These are phyloP conservation scores for Ectobius pallidus DNA, from an alignment of 2,888 invertebrate species.

Conservation along the genomic window DNA sequence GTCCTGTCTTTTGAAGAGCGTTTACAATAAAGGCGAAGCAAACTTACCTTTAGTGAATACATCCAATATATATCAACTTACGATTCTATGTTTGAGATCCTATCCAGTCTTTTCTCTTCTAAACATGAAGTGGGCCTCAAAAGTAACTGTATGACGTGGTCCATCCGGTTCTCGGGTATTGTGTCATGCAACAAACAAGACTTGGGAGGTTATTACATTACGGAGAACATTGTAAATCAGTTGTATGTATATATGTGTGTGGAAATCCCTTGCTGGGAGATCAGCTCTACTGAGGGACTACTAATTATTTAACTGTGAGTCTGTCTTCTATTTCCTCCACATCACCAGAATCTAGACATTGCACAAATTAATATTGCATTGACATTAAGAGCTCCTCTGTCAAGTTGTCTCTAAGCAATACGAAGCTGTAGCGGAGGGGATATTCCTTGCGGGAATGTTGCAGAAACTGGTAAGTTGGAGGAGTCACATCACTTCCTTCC, in stretches of 20 bases:
- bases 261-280: conserved; percentile 24
- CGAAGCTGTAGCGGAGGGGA: background rate
- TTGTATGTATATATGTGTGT: background rate
- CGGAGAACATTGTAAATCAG: background rate
- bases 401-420: conserved; percentile 35
- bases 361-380: conserved; percentile 40
- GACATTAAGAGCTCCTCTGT: conserved; percentile 40
- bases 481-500: background rate
- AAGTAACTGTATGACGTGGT: conserved; percentile 3
- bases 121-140: background rate
- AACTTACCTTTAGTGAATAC: conserved; percentile 14
- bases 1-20: conserved; percentile 2
- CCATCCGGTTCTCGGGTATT: background rate
- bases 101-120: conserved; percentile 19
- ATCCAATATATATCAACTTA: conserved; percentile 24
- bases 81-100: conserved; percentile 16
- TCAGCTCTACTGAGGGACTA: background rate
- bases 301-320: conserved; percentile 17
- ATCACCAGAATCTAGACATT: conserved; percentile 29
- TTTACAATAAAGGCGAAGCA: conserved; percentile 26
- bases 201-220: background rate
- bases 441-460: conserved; percentile 28
- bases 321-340: conserved; percentile 36
- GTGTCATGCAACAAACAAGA: background rate
- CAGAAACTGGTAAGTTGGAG: background rate